Evolutionary conservation across 1,140 invertebrate species (phyloP).

Genomic region (Hypothenemus hampei): DNA sequence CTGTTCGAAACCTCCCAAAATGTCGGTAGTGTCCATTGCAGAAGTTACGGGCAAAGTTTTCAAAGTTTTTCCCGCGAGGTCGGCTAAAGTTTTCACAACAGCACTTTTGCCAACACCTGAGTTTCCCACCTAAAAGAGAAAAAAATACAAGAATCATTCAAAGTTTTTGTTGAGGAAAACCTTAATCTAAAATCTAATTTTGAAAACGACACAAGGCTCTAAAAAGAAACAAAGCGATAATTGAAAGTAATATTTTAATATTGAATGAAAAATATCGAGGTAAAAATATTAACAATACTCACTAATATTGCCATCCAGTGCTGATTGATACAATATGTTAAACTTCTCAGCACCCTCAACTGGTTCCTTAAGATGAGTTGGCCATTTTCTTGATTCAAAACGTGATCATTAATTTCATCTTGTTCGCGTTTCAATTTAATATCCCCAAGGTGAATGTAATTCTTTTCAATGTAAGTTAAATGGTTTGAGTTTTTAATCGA

Average conservation of each 20-base stretch:
- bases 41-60: conserved; percentile 81
- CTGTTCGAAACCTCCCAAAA: conserved; percentile 95
- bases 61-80: conserved; percentile 68
- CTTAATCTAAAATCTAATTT: no score
- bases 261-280: no score
- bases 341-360: conserved; percentile 59
- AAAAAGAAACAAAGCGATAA: no score
- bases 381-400: conserved; percentile 47
- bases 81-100: conserved; percentile 70
- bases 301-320: conserved; percentile 90
- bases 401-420: conserved; percentile 44
- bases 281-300: conserved; percentile 40
- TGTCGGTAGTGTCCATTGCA: conserved; percentile 91
- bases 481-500: conserved; percentile 50
- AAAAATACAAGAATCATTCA: conserved; percentile 4
- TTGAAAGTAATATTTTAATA: no score
- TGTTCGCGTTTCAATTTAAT: conserved; percentile 48
- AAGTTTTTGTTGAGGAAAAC: not conserved
- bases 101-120: conserved; percentile 78
- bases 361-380: conserved; percentile 64
- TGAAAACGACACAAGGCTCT: no score
- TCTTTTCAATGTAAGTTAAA: conserved; percentile 50
- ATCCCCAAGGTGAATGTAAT: conserved; percentile 56
- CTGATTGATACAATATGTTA: conserved; percentile 80
- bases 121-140: conserved; percentile 62